These are phyloP conservation scores for Psilanteris sp. DNA, from an alignment of 1,140 invertebrate genomes.

Conservation along the genomic window DNA sequence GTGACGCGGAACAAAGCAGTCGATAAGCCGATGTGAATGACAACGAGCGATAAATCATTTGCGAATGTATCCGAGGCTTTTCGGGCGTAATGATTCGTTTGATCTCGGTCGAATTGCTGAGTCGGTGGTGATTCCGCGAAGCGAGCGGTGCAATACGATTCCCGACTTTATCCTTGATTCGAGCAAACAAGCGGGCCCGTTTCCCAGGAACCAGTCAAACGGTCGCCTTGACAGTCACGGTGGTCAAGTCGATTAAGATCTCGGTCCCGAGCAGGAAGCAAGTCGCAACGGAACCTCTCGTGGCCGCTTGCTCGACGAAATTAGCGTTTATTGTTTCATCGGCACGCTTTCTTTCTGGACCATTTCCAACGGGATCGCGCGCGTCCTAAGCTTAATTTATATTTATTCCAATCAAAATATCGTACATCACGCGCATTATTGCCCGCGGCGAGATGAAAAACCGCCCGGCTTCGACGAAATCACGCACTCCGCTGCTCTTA, in stretches of 20 bases:
- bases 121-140: conserved; percentile 58
- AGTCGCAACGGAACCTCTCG: conserved; percentile 13
- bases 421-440: conserved; percentile 18
- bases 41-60: conserved; percentile 24
- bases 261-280: conserved; percentile 42
- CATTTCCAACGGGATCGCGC: conserved; percentile 25
- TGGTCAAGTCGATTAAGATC: conserved; percentile 61
- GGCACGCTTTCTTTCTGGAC: conserved; percentile 20
- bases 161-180: conserved; percentile 57
- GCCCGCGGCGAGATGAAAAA: background rate
- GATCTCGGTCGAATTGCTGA: conserved; percentile 42
- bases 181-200: conserved; percentile 36
- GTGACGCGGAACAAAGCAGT: no score
- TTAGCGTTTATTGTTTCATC: conserved; percentile 51
- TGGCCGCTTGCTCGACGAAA: conserved; percentile 7
- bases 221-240: conserved; percentile 56
- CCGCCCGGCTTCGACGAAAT: no score
- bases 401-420: conserved; percentile 22
- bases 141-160: conserved; percentile 56
- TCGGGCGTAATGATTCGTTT: conserved; percentile 3
- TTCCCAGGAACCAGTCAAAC: conserved; percentile 57
- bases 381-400: conserved; percentile 42
- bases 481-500: no score
- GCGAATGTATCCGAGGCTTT: no score
- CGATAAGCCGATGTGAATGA: background rate